A percentile compares a stretch with the other conserved stretches of the same genome.
Evolutionary conservation across 1,140 invertebrate species (phyloP).

Genomic region (Dryas iulia): DNA sequence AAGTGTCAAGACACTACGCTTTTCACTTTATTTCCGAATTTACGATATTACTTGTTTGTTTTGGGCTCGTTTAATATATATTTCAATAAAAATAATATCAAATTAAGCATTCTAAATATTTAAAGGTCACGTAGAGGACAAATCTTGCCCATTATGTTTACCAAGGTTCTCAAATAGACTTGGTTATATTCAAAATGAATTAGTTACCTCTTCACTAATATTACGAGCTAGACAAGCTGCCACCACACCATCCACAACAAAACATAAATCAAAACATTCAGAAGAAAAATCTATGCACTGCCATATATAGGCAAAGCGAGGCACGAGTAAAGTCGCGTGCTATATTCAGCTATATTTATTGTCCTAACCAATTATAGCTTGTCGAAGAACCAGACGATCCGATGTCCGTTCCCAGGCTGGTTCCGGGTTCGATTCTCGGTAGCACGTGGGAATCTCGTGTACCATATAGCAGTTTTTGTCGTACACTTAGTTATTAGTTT

Average conservation of each 20-base stretch:
- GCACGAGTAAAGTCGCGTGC: constrained; percentile 29
- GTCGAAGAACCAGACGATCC: constrained; percentile 42
- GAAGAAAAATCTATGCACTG: not conserved
- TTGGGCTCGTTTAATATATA: no score
- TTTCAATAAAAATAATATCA: not conserved
- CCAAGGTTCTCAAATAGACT: not conserved
- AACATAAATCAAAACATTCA: not conserved
- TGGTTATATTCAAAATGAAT: not conserved
- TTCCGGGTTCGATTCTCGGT: constrained; percentile 69
- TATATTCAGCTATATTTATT: constrained; percentile 42
- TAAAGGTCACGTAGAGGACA: not conserved
- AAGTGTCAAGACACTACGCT: no score
- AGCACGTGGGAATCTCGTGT: constrained; percentile 67
- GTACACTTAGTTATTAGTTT: constrained; percentile 36
- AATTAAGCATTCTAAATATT: not conserved
- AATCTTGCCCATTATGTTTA: not conserved
- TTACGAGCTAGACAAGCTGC: not conserved
- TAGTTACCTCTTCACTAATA: not conserved
- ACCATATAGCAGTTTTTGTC: constrained; percentile 56
- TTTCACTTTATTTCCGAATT: no score
- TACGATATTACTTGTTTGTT: no score
- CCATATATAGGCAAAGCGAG: constrained; percentile 1
- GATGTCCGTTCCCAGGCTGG: constrained; percentile 55
- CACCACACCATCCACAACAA: not conserved
- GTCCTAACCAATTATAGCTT: constrained; percentile 47